Base-by-base conservation (phyloP, 2,113 vertebrate genomes). In the Phylloscopus trochiloides region DNA sequence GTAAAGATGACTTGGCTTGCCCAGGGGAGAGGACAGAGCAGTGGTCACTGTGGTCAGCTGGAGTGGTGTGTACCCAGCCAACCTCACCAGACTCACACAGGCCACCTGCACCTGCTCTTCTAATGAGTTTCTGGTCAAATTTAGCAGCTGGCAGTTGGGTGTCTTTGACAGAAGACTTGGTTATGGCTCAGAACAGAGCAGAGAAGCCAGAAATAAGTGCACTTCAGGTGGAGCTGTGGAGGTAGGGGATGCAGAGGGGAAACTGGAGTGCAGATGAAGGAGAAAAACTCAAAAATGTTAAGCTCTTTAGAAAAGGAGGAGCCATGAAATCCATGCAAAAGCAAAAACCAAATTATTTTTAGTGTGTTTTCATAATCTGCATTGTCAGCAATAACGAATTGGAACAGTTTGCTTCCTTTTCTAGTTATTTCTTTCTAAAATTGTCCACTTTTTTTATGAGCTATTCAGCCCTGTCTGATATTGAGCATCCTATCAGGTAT, bases 1-100 rank as follows among this genome's bases (percentile, higher is more conserved):
- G 24, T 28, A 5, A 29, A 55, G 54, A 18, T 26, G 24, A 2
- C 14, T 14, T 52, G 72, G 50, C 34, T 78, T 19, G 43, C 22
- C 48, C 40, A n/a, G 82, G 20, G 43, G 19, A 54, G 29, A 26
- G 72, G 51, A 31, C 13, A 28, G 42, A 5, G 54, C 58, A 31
- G 5, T 0, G 6, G 38, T 52, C 12, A 3, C 65, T 55, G 65
- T 1, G 22, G 43, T 63, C 78, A 67, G 17, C 12, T 17, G 5
- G 29, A 17, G 18, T 2, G 15, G 8, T 0, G 0, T 8, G 42
- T 32, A 51, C 68, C 47, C 50, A 28, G 51, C 32, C 68, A 76
- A 0, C 24, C 52, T 40, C 48, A 7, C 48, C 14, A 28, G n/a
- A 24, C 10, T 13, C 66, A 6, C 59, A 3, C 3, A 12, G 58